Conservation (phyloP, 2,888 invertebrate species). For the Athetis lepigone region DNA sequence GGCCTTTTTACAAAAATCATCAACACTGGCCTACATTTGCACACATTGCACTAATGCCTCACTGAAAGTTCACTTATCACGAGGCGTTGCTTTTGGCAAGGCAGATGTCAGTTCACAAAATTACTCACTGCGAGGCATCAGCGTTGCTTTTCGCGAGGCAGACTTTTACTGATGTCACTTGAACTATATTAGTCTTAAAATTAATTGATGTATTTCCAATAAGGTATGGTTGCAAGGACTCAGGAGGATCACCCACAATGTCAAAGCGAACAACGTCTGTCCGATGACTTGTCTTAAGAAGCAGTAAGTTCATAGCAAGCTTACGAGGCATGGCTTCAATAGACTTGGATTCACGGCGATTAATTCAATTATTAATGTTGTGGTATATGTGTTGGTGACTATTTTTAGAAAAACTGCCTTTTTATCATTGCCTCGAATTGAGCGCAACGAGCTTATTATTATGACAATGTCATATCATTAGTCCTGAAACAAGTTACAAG, state of each 20-base stretch:
- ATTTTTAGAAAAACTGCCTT: constrained; percentile 37
- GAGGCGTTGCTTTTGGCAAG: no score
- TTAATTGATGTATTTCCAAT: constrained; percentile 57
- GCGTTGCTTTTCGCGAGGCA: constrained; percentile 49
- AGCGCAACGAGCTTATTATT: constrained; percentile 1
- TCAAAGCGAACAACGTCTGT: constrained; percentile 99
- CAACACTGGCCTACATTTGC: constrained; percentile 41
- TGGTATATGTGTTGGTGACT: constrained; percentile 46
- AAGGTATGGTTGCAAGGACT: constrained; percentile 99
- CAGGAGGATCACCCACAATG: constrained; percentile 98
- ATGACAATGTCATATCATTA: no score
- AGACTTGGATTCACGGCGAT: constrained; percentile 52
- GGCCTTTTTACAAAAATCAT: constrained; percentile 32
- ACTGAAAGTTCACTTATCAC: constrained; percentile 35
- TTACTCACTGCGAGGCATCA: constrained; percentile 40
- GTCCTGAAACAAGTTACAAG: no score
- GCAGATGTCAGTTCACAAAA: no score
- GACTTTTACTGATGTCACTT: background rate
- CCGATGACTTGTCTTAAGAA: constrained; percentile 99
- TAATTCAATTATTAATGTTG: constrained; percentile 40
- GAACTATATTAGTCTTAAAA: constrained; percentile 12
- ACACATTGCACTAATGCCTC: constrained; percentile 39
- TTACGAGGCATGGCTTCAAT: constrained; percentile 70
- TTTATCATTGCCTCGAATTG: constrained; percentile 23
- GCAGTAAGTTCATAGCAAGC: constrained; percentile 95